Percentiles rank a stretch among this genome's conserved stretches.
Conservation (phyloP, 1,140 invertebrate species). For the Zaprionus taronus region DNA sequence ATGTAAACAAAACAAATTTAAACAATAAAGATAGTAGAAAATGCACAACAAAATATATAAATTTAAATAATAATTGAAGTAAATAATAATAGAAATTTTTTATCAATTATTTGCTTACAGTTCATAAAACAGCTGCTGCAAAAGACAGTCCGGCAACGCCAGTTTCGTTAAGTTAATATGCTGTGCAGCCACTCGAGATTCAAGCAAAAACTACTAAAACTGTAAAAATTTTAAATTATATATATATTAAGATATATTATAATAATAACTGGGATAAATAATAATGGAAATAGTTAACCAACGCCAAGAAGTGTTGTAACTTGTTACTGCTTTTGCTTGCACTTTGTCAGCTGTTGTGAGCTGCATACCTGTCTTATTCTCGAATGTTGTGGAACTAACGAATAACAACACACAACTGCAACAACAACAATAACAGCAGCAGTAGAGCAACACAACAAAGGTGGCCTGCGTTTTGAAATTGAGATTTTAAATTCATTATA, state of each 20-base stretch:
- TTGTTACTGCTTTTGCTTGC: not conserved
- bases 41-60: not conserved
- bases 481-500: slow-evolving; percentile 42
- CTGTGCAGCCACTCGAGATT: not conserved
- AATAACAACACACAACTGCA: slow-evolving; percentile 34
- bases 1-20: not conserved
- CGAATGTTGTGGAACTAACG: slow-evolving; percentile 49
- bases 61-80: too few relatives aligned
- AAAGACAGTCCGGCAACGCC: not conserved
- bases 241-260: not conserved
- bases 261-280: not conserved
- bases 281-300: not conserved
- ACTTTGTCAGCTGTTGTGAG: slow-evolving; percentile 7
- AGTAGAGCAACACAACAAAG: slow-evolving; percentile 32
- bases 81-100: too few relatives aligned
- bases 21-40: not conserved
- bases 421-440: slow-evolving; percentile 26
- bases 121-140: not conserved
- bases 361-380: slow-evolving; percentile 43
- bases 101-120: too few relatives aligned
- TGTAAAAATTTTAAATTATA: not conserved
- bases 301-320: not conserved
- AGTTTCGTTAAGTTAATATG: slow-evolving; percentile 2
- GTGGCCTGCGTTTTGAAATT: slow-evolving; percentile 43
- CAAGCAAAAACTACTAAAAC: not conserved